Evolutionary conservation across 1,140 invertebrate genomes (phyloP).

Genomic region (Drosophila pandora): DNA sequence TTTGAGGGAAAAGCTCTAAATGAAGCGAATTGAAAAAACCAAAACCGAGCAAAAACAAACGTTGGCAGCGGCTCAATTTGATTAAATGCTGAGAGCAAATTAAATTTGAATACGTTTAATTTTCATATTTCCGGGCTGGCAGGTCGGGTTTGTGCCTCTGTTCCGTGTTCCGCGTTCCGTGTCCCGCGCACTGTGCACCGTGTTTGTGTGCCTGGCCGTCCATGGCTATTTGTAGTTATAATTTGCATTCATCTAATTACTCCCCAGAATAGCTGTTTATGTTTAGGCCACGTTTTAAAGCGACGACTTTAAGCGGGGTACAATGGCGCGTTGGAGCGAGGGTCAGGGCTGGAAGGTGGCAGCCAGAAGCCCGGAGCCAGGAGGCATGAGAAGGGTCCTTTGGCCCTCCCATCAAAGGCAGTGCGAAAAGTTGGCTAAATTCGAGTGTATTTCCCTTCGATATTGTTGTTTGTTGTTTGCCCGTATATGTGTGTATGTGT

Average conservation of each 20-base stretch:
- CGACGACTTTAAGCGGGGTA: background rate
- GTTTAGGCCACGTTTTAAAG: background rate
- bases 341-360: background rate
- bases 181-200: no score
- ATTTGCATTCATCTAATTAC: slow-evolving; percentile 66
- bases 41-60: slow-evolving; percentile 51
- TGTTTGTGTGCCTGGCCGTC: slow-evolving; percentile 13
- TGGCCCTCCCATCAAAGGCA: background rate
- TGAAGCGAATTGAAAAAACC: slow-evolving; percentile 66
- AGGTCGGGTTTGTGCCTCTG: background rate
- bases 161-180: background rate
- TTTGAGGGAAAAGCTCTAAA: slow-evolving; percentile 34
- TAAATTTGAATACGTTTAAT: slow-evolving; percentile 82
- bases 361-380: no score
- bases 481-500: slow-evolving; percentile 53
- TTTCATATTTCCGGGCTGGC: slow-evolving; percentile 66
- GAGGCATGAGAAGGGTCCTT: background rate
- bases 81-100: slow-evolving; percentile 78
- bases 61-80: slow-evolving; percentile 67
- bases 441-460: slow-evolving; percentile 30
- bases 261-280: slow-evolving; percentile 14
- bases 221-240: slow-evolving; percentile 62
- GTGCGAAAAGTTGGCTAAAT: slow-evolving; percentile 12
- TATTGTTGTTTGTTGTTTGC: slow-evolving; percentile 32
- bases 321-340: no score